phyloP scores from a whole-genome alignment of 2,797 vertebrate species.

The Molothrus aeneus region DNA sequence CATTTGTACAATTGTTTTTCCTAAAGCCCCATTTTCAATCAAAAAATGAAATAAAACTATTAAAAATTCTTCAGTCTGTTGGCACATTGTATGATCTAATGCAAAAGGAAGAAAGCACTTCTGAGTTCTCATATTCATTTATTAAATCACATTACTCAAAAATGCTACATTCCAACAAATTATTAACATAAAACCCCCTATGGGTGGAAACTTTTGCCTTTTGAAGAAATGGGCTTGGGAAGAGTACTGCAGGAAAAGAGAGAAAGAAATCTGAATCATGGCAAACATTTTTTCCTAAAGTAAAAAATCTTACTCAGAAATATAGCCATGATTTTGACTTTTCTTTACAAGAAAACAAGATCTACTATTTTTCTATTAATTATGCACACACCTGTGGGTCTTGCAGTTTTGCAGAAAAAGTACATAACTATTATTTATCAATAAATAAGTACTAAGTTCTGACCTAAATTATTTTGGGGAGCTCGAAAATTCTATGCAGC shows the following conservation, averaged over 20 bases:
- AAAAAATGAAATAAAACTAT: conserved; percentile 62
- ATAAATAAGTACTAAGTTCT: neutral
- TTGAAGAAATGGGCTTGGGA: neutral
- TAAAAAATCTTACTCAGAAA: neutral
- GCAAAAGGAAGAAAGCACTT: conserved; percentile 25
- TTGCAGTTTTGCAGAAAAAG: neutral
- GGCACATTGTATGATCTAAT: conserved; percentile 33
- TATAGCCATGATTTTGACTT: neutral
- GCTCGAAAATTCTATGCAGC: neutral
- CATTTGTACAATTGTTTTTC: conserved; percentile 58
- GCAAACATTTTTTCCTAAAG: neutral
- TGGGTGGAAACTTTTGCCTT: conserved; percentile 13
- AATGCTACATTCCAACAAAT: conserved; percentile 34
- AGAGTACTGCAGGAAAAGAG: neutral
- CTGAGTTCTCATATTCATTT: conserved; percentile 43
- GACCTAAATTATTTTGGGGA: neutral
- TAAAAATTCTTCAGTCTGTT: conserved; percentile 53
- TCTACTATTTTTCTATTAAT: neutral
- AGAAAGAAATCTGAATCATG: neutral
- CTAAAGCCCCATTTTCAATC: conserved; percentile 59
- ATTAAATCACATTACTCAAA: conserved; percentile 56
- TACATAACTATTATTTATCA: neutral
- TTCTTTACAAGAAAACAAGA: neutral
- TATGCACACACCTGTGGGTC: neutral
- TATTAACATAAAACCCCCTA: conserved; percentile 28